Percentiles rank a stretch among this genome's conserved stretches.
Conservation (phyloP, 2,797 vertebrate species). For the Bovichtus variegatus region DNA sequence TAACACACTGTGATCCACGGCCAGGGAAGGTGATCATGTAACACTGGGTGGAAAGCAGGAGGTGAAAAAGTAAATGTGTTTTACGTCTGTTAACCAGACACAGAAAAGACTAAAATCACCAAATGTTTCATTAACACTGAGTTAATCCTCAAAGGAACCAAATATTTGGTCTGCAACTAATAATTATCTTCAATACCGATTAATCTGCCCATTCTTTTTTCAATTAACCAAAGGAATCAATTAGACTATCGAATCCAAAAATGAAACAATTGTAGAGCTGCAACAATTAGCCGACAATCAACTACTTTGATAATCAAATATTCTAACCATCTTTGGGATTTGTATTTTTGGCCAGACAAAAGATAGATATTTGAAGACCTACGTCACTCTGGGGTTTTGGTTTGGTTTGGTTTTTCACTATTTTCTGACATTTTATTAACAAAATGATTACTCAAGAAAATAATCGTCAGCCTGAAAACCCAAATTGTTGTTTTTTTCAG, state of each 20-base stretch:
- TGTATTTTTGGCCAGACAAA: too few species aligned
- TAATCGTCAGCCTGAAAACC: too few species aligned
- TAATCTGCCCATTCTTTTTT: not conserved
- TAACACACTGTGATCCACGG: slow-evolving; percentile 22
- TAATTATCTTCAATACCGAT: not conserved
- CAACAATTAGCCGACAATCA: not conserved
- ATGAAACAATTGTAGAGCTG: not conserved
- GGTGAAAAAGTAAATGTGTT: slow-evolving; percentile 6
- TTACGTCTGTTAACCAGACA: not conserved
- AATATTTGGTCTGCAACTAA: not conserved
- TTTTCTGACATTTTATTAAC: not conserved
- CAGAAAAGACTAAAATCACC: not conserved
- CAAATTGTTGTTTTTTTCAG: too few species aligned
- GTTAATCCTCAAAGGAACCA: not conserved
- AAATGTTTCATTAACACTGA: not conserved
- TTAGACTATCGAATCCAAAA: not conserved
- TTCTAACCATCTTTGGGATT: too few species aligned
- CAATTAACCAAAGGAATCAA: not conserved
- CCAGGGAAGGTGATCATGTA: slow-evolving; percentile 13
- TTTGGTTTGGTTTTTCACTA: too few species aligned
- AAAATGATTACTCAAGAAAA: not conserved
- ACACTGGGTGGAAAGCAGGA: slow-evolving; percentile 20
- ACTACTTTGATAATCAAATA: not conserved
- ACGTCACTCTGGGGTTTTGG: too few species aligned
- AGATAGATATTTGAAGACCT: too few species aligned